Evolutionary conservation across 53 echinoderm and acorn worm species (phyloP), one percentile per base, ranked within the genome.

Genomic region (Luidia sarsii): DNA sequence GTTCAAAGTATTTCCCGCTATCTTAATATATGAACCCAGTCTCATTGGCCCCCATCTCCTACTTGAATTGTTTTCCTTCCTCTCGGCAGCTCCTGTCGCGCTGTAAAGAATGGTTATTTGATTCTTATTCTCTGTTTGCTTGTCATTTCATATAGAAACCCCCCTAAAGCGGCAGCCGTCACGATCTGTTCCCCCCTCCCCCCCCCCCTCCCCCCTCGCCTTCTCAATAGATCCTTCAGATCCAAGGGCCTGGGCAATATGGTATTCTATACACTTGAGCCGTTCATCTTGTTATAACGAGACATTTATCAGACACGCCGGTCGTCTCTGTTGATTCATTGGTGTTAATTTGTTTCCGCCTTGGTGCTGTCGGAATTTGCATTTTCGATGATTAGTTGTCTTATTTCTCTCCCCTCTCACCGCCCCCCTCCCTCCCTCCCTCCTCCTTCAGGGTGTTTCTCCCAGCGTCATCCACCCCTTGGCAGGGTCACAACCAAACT

Each of bases 101-200:
- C 30, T 19, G 61, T 61, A 77, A 77, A 70, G 64, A 84, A 50
- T 50, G 53, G 84, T 72, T 84, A 84, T 84, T 84, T 84, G 84
- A 84, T 84, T 84, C 84, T 72, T 84, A 72, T 83, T 65, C 30
- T 62, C 39, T 72, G 84, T 84, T 84, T 73, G 73, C 84, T 64
- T 54, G 73, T 39, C 51, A 43, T 71, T 84, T 84, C 70, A 60
- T 36, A 36, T 31, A 8, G 9, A 29, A 36, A 38, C 41, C 41
- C 41, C 11, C 45, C 68, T 55, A 77, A 77, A 77, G 77, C 77
- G 48, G 60, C 77, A 29, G 77, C 77, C 62, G 77, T 77, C 77
- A 77, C 77, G 77, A 77, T 77, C 61, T 77, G 59, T 77, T 77
- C 43, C 61, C 65, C 37, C 16, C 61, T 33, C 43, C 61, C 65